These are phyloP conservation scores for Adelphocoris suturalis DNA, from an alignment of 2,888 invertebrate genomes.

Conservation along the genomic window DNA sequence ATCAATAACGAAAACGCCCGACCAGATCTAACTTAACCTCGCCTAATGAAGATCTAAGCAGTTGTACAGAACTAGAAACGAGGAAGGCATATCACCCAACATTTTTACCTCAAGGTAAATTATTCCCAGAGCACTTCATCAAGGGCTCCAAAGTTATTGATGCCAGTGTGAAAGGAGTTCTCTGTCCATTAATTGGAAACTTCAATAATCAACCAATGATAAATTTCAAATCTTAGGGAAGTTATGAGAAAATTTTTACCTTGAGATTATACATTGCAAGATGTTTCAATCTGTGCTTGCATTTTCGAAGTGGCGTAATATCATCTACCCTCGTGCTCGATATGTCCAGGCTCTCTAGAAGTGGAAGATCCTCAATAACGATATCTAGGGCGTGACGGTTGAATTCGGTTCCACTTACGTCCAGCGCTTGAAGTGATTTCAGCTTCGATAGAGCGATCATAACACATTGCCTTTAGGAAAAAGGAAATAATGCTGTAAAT, in stretches of 20 bases:
- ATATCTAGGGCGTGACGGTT: constrained; percentile 84
- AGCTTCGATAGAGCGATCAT: constrained; percentile 83
- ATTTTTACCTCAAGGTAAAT: too few species aligned
- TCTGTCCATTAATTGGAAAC: too few species aligned
- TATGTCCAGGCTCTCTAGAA: constrained; percentile 84
- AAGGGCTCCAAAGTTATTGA: too few species aligned
- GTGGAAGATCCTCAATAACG: constrained; percentile 83
- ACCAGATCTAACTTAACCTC: too few species aligned
- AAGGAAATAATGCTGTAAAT: neutral
- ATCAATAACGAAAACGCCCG: too few species aligned
- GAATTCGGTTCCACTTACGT: constrained; percentile 85
- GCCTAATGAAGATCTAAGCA: too few species aligned
- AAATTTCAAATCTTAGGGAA: too few species aligned
- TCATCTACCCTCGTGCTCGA: constrained; percentile 84
- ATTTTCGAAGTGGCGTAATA: constrained; percentile 82
- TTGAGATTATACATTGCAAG: constrained; percentile 83
- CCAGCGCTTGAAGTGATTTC: constrained; percentile 82
- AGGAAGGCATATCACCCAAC: too few species aligned
- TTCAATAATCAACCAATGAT: too few species aligned
- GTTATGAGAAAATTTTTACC: constrained; percentile 77
- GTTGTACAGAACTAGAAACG: too few species aligned
- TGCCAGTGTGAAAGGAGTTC: too few species aligned
- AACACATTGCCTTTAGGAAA: constrained; percentile 80
- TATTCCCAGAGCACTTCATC: too few species aligned
- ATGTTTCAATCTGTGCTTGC: constrained; percentile 81